phyloP scores from a whole-genome alignment of 2,888 invertebrate genomes.

The Epirrhoe alternata region DNA sequence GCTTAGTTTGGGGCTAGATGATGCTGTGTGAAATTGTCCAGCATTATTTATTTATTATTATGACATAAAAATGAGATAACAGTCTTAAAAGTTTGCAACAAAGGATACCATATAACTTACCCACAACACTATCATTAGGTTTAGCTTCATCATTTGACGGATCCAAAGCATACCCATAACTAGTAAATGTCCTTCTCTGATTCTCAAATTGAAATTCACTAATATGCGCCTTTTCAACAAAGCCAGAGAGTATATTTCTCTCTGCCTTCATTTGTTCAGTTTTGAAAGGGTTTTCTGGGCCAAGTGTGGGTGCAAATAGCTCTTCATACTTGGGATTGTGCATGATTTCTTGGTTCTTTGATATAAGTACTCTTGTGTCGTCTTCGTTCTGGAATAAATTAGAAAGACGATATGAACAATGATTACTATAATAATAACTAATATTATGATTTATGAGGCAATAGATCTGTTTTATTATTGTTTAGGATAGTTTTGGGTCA shows the following conservation, averaged over 20 bases:
- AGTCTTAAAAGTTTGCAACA: not conserved
- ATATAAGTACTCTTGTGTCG: conserved; percentile 89
- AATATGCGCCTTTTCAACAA: conserved; percentile 97
- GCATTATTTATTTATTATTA: too few relatives aligned
- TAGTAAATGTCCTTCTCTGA: conserved; percentile 96
- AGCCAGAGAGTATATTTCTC: conserved; percentile 97
- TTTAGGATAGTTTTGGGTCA: too few relatives aligned
- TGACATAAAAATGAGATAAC: too few relatives aligned
- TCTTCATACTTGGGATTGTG: conserved; percentile 98
- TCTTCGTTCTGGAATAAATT: conserved; percentile 86
- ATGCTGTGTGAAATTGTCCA: too few relatives aligned
- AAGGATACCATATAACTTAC: conserved; percentile 54
- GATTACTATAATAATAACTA: too few relatives aligned
- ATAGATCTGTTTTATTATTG: too few relatives aligned
- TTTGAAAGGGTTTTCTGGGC: conserved; percentile 97
- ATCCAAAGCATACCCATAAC: conserved; percentile 97
- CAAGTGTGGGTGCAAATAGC: conserved; percentile 95
- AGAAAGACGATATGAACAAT: too few relatives aligned
- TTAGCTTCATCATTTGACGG: conserved; percentile 89
- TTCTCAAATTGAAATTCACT: conserved; percentile 99
- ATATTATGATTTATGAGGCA: not conserved
- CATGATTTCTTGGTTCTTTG: conserved; percentile 92
- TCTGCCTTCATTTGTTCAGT: conserved; percentile 94
- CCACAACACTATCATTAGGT: conserved; percentile 79
- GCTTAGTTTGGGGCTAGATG: too few relatives aligned